A percentile compares a stretch with the other conserved stretches of the same genome.
Evolutionary conservation across 2,797 vertebrate species (phyloP).

Genomic region (Liasis olivaceus): DNA sequence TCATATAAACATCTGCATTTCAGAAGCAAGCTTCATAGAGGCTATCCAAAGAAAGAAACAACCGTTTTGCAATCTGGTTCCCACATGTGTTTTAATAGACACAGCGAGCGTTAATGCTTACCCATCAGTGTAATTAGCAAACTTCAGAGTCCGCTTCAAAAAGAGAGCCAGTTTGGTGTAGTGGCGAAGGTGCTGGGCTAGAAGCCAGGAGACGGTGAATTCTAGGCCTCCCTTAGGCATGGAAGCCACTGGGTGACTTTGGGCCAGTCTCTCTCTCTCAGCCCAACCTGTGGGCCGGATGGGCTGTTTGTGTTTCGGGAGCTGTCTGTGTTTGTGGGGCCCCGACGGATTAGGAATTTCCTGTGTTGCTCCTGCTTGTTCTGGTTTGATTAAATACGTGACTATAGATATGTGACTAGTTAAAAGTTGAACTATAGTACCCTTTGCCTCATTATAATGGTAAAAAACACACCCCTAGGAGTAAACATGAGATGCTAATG

Average conservation of each 20-base stretch:
- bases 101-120: neutral
- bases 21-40: neutral
- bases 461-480: too few relatives aligned
- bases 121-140: neutral
- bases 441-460: too few relatives aligned
- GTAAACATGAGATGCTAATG: too few relatives aligned
- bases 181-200: neutral
- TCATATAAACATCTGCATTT: neutral
- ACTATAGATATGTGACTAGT: too few relatives aligned
- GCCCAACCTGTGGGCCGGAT: neutral
- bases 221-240: neutral
- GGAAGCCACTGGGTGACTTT: neutral
- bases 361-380: too few relatives aligned
- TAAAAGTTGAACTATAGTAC: too few relatives aligned
- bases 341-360: too few relatives aligned
- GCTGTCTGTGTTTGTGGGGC: too few relatives aligned
- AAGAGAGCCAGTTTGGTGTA: neutral
- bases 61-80: neutral
- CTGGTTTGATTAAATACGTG: too few relatives aligned
- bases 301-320: too few relatives aligned
- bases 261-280: neutral
- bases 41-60: neutral
- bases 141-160: neutral
- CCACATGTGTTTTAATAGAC: neutral
- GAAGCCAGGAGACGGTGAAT: neutral